Percentiles rank a stretch among this genome's conserved stretches.
Conservation (phyloP, 2,888 invertebrate species). For the Labia minor region DNA sequence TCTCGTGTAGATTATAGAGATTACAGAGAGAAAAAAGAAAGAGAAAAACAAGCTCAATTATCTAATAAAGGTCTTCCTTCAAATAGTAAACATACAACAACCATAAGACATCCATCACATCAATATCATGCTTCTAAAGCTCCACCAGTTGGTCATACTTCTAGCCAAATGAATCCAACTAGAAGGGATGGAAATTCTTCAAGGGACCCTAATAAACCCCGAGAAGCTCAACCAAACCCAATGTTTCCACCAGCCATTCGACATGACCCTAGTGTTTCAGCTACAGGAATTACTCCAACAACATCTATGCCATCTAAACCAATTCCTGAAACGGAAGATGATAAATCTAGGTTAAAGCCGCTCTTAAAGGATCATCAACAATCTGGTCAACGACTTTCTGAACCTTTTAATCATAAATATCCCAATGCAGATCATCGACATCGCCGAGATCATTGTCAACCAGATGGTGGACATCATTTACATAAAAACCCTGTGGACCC, state of each 20-base stretch:
- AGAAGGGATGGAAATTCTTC: background rate
- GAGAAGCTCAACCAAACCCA: background rate
- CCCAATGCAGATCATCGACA: background rate
- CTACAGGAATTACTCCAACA: background rate
- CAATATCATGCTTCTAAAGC: conserved; percentile 8
- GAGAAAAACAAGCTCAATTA: conserved; percentile 37
- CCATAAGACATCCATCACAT: conserved; percentile 26
- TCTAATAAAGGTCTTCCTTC: conserved; percentile 27
- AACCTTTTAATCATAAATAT: background rate
- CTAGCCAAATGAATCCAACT: background rate
- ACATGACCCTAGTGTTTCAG: background rate
- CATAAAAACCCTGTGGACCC: background rate
- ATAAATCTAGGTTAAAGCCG: background rate
- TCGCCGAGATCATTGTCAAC: background rate
- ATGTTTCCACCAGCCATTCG: background rate
- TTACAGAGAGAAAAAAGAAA: conserved; percentile 51
- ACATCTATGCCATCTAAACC: background rate
- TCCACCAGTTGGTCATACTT: background rate
- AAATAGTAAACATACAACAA: conserved; percentile 28
- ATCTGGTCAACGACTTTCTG: background rate
- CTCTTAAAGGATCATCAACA: background rate
- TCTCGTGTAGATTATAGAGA: conserved; percentile 40
- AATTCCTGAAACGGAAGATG: background rate
- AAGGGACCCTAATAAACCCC: background rate
- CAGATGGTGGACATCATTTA: background rate